These are phyloP conservation scores for Collichthys lucidus DNA, from an alignment of 2,113 vertebrate genomes.

Conservation along the genomic window DNA sequence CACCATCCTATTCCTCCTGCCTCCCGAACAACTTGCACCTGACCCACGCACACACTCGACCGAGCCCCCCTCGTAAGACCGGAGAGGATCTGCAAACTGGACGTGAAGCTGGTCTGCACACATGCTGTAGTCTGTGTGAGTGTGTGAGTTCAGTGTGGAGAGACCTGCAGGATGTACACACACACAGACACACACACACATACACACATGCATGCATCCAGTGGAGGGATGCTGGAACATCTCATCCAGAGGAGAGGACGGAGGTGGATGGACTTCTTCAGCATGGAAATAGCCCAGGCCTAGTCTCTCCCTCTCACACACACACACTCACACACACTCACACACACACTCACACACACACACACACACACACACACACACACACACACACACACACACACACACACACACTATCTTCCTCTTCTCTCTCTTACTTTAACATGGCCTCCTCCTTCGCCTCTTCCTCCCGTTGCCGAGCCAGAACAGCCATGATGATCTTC, in stretches of 20 bases:
- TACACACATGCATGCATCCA: constrained; percentile 26
- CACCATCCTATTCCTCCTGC: constrained; percentile 25
- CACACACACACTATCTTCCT: constrained; percentile 7
- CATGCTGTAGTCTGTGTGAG: constrained; percentile 31
- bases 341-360: constrained; percentile 16
- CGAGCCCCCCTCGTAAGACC: too few relatives aligned
- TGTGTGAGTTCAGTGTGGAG: constrained; percentile 28
- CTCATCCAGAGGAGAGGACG: constrained; percentile 30
- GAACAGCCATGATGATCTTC: constrained; percentile 98
- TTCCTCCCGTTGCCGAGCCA: constrained; percentile 97
- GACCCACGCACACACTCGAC: constrained; percentile 11
- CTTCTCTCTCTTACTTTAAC: constrained; percentile 91
- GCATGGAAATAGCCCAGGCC: constrained; percentile 57
- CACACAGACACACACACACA: constrained; percentile 12
- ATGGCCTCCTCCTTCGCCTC: constrained; percentile 98
- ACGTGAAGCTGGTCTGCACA: constrained; percentile 24
- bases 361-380: constrained; percentile 6
- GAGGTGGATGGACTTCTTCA: constrained; percentile 58
- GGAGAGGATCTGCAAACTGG: constrained; percentile 7
- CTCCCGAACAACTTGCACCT: constrained; percentile 42
- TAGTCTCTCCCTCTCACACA: constrained; percentile 19
- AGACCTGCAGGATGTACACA: constrained; percentile 36
- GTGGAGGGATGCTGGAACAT: constrained; percentile 43
- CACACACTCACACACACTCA: constrained; percentile 17
- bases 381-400: constrained; percentile 22